Base-by-base conservation (phyloP, 2,797 vertebrate species). In the Sebastolobus alascanus region DNA sequence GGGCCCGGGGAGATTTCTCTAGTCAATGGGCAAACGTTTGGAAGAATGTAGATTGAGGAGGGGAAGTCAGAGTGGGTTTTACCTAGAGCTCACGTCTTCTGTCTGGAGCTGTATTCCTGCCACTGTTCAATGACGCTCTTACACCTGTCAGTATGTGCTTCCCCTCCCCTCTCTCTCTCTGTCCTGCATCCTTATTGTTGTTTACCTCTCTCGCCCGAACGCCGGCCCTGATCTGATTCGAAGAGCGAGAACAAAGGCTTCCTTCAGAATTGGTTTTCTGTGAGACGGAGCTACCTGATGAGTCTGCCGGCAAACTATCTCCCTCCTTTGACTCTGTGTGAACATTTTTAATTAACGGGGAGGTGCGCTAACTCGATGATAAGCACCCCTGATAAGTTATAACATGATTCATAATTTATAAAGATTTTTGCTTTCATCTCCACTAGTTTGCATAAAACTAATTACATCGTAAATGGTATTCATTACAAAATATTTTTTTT, bases 341-440 rank as follows among this genome's bases (percentile, higher is more conserved):
- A 97, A 96, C 96, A 97, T 98, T 97, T 97, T 97, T 99, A 98
- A 98, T 98, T 97, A 97, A 96, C 82, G 90, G 97, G 90, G 97
- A 98, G 97, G 97, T 98, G 97, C 96, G 95, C 96, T 97, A 96
- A 92, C 93, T 90, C 88, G 58, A 83, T 78, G 92, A 95, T 93
- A 93, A 94, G 96, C 96, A 94, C 93, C 94, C 96, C 95, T 89
- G 96, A 97, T 98, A 98, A 97, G 94, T 97, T 97, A 97, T 95
- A 97, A 98, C 97, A 96, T 93, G 94, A 98, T 99, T 98, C 97
- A 99, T 99, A 98, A 99, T 99, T 99, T 97, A 99, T 98, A 97
- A 96, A 95, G 96, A 97, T 97, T 97, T 97, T 84, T 92, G 96
- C 97, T 99, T 99, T 99, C 97, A 99, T 99, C 97, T 98, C 95